Base-by-base conservation (phyloP, 2,113 vertebrate genomes). In the Corythoichthys haematopterus region DNA sequence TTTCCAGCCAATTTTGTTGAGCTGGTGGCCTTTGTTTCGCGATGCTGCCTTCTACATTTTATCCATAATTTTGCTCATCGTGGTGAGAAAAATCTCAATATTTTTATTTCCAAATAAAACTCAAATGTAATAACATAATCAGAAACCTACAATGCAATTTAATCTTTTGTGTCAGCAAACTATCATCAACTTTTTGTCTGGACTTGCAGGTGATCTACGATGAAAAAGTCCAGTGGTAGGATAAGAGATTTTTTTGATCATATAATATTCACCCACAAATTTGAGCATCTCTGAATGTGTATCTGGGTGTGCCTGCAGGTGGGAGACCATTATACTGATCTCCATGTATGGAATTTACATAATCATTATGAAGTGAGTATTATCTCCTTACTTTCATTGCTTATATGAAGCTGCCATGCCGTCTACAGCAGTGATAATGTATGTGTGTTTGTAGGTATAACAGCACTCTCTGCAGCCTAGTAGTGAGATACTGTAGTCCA, bases 11-110 rank as follows among this genome's bases (percentile, higher is more conserved):
- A 86, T 93, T 66, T 63, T 53, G 67, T 82, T 93, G 58, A 93
- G 85, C 77, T 92, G 91, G 91, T 93, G 92, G 92, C 90, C 92
- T 60, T 76, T 93, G 68, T 91, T 92, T 70, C 88, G 92, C 0
- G 92, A 93, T 74, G 81, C 89, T 50, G 13, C 83, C 61, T 93
- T 84, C 81, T 93, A 93, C 86, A 91, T 91, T 61, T 67, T 93
- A 48, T 93, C 92, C 35, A 90, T 93, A 60, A 4, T 93, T 66
- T 86, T 90, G 70, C 89, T 93, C 28, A 92, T 93, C 69, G 66
- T 91, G 89, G 92, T 93, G 66, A 91, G 90, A 71, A 37, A 16
- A 60, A 20, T 13, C 13, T 16, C 7, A 5, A 50, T 50, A 1
- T 64, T 50, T 37, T 50, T 45, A 10, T 48, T 20, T 35, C 45